phyloP scores from a whole-genome alignment of 2,888 invertebrate species.

The Venusia cambrica region DNA sequence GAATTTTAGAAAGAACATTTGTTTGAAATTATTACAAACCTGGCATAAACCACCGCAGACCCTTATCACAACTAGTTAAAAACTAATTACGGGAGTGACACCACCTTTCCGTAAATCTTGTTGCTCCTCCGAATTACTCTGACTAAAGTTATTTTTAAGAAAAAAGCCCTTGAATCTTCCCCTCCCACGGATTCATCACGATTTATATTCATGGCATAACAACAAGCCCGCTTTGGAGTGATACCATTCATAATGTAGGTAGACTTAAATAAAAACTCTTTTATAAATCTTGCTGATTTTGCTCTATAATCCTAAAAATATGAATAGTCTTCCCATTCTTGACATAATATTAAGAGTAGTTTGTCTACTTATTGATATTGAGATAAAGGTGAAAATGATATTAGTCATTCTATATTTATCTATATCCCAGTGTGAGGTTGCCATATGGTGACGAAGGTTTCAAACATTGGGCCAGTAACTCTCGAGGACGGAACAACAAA shows the following conservation, averaged over 20 bases:
- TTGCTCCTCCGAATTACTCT: conserved; percentile 76
- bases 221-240: conserved; percentile 75
- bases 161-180: conserved; percentile 76
- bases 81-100: conserved; percentile 81
- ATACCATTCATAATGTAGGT: conserved; percentile 68
- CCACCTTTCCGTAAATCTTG: conserved; percentile 78
- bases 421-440: conserved; percentile 41
- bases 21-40: conserved; percentile 64
- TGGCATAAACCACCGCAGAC: conserved; percentile 68
- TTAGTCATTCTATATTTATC: conserved; percentile 51
- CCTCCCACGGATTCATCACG: conserved; percentile 79
- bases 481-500: conserved; percentile 69
- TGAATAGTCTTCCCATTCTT: too few relatives aligned
- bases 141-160: conserved; percentile 81
- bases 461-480: conserved; percentile 59
- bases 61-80: conserved; percentile 82
- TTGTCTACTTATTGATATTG: too few relatives aligned
- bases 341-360: too few relatives aligned
- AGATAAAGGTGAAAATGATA: too few relatives aligned
- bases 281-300: conserved; percentile 26
- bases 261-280: conserved; percentile 62
- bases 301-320: conserved; percentile 6
- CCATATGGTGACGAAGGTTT: conserved; percentile 67
- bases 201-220: conserved; percentile 82
- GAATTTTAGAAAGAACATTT: conserved; percentile 38